These are phyloP conservation scores for Serranus cabrilla DNA, from an alignment of 2,797 vertebrate species.

Conservation along the genomic window DNA sequence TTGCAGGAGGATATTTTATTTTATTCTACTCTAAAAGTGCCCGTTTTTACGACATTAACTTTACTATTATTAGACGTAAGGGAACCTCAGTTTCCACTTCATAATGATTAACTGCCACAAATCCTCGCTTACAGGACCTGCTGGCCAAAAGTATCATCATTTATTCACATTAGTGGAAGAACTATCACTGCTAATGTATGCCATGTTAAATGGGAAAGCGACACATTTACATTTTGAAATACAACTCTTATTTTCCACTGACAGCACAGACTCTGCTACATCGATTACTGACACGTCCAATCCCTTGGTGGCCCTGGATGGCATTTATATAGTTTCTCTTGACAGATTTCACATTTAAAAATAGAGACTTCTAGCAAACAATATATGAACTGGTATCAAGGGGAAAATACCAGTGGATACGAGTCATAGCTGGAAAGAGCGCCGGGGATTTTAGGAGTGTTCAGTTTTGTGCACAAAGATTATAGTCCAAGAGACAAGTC, in stretches of 20 bases:
- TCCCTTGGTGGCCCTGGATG: slow-evolving; percentile 52
- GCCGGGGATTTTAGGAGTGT: slow-evolving; percentile 14
- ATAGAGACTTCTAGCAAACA: slow-evolving; percentile 53
- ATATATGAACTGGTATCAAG: slow-evolving; percentile 50
- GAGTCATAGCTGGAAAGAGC: slow-evolving; percentile 46
- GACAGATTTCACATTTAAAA: slow-evolving; percentile 64
- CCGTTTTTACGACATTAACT: slow-evolving; percentile 67
- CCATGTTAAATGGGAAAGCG: slow-evolving; percentile 53
- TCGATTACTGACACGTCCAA: slow-evolving; percentile 66
- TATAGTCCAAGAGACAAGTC: slow-evolving; percentile 28
- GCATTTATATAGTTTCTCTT: slow-evolving; percentile 55
- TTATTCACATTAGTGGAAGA: slow-evolving; percentile 72
- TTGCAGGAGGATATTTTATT: slow-evolving; percentile 46
- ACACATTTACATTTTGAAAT: slow-evolving; percentile 68
- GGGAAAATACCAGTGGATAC: slow-evolving; percentile 47
- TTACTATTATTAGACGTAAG: slow-evolving; percentile 66
- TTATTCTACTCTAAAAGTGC: slow-evolving; percentile 39
- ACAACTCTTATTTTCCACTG: slow-evolving; percentile 42
- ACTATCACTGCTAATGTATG: slow-evolving; percentile 40
- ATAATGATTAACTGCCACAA: slow-evolving; percentile 67
- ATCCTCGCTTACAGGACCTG: slow-evolving; percentile 56
- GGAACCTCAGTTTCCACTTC: slow-evolving; percentile 70
- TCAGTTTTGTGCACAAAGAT: neutral
- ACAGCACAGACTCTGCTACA: slow-evolving; percentile 64
- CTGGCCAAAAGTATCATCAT: slow-evolving; percentile 67